These are phyloP conservation scores for Amiota mariae DNA, from an alignment of 2,888 invertebrate genomes.

Conservation along the genomic window DNA sequence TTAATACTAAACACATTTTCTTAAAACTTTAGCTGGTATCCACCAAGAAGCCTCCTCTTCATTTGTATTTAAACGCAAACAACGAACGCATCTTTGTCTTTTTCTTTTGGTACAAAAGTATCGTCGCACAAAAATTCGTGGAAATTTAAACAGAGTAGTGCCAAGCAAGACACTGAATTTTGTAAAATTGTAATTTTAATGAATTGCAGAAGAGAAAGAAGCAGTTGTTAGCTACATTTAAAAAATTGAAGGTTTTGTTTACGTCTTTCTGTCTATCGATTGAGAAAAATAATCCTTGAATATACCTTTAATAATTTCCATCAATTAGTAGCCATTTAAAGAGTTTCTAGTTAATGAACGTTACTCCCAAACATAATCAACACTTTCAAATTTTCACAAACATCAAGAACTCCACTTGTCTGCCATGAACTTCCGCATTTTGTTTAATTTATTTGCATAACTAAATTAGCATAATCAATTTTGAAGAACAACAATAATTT, in stretches of 20 bases:
- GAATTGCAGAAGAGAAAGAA: conserved; percentile 55
- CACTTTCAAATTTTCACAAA: not conserved
- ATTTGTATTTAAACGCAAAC: too few relatives aligned
- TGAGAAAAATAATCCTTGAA: too few relatives aligned
- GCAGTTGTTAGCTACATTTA: too few relatives aligned
- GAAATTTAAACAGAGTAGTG: conserved; percentile 63
- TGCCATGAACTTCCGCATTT: conserved; percentile 28
- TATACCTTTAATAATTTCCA: not conserved
- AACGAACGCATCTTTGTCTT: too few relatives aligned
- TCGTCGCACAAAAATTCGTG: conserved; percentile 60
- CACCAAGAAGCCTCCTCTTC: conserved; percentile 15
- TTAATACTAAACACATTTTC: not conserved
- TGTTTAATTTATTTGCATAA: conserved; percentile 23
- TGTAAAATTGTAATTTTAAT: conserved; percentile 73
- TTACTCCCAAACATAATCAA: not conserved
- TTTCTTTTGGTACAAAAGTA: too few relatives aligned
- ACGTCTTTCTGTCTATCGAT: too few relatives aligned
- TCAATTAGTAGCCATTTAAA: not conserved
- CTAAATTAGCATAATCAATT: conserved; percentile 58
- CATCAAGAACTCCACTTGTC: conserved; percentile 9
- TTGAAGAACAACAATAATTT: conserved; percentile 24
- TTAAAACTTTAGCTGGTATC: not conserved
- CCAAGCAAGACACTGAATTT: conserved; percentile 49
- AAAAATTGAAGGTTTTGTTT: too few relatives aligned
- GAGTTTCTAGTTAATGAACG: not conserved